phyloP scores from a whole-genome alignment of 2,797 vertebrate genomes.

The Myotis pilosus region DNA sequence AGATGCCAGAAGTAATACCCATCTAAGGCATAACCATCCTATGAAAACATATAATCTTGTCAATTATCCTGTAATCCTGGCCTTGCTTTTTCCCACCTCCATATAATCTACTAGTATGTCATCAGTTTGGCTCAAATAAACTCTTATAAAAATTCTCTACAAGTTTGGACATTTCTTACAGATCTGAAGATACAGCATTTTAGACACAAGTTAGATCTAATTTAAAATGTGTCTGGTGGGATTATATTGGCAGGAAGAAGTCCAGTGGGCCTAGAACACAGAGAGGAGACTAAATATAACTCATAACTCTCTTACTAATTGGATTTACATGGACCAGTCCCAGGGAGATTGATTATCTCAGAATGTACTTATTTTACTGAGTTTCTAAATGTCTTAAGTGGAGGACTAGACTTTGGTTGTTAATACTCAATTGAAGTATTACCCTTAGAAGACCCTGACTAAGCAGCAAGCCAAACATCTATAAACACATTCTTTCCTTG shows the following conservation, averaged over 20 bases:
- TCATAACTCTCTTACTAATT: not conserved
- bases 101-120: not conserved
- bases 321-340: not conserved
- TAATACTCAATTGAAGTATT: constrained; percentile 42
- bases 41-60: not conserved
- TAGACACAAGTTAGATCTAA: not conserved
- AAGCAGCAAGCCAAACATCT: constrained; percentile 29
- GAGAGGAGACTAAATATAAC: not conserved
- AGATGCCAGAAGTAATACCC: not conserved
- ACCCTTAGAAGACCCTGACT: constrained; percentile 21
- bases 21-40: not conserved
- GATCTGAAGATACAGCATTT: not conserved
- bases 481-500: constrained; percentile 14
- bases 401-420: constrained; percentile 7
- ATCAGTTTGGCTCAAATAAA: not conserved
- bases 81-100: not conserved
- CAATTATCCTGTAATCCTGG: not conserved
- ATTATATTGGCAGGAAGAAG: not conserved
- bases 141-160: not conserved
- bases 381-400: constrained; percentile 12
- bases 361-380: not conserved
- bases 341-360: not conserved
- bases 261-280: not conserved
- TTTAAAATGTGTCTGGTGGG: not conserved
- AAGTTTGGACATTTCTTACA: not conserved